Conservation (phyloP, 1,140 invertebrate genomes). For the Brachionus rubens region DNA sequence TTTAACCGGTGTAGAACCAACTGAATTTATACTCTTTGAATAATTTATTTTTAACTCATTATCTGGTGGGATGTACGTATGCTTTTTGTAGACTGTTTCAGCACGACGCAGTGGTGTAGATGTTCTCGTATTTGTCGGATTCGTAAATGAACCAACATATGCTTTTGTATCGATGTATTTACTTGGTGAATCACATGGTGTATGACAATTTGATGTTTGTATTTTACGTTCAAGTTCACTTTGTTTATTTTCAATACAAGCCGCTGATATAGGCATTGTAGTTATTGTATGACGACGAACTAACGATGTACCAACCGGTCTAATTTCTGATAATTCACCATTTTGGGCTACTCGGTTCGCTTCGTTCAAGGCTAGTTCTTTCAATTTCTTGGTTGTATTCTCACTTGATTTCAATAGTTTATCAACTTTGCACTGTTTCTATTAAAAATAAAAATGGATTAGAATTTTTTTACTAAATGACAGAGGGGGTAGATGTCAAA, state of each 20-base stretch:
- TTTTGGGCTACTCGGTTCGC: neutral
- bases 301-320: neutral
- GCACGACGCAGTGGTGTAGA: constrained; percentile 14
- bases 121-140: neutral
- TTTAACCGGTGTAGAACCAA: constrained; percentile 16
- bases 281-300: constrained; percentile 44
- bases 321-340: neutral
- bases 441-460: constrained; percentile 12
- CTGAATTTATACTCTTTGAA: neutral
- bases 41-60: neutral
- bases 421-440: constrained; percentile 32
- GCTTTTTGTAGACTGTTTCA: constrained; percentile 22
- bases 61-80: neutral
- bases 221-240: neutral
- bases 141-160: constrained; percentile 33
- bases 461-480: too few relatives aligned
- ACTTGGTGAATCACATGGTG: neutral
- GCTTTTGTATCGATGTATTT: constrained; percentile 3
- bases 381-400: constrained; percentile 7
- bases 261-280: constrained; percentile 23
- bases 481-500: neutral
- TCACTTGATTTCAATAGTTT: neutral
- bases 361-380: constrained; percentile 26
- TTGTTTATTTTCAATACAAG: neutral
- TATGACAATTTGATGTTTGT: neutral